Base-by-base conservation (phyloP, 2,888 invertebrate genomes). In the Lottia gigantea region DNA sequence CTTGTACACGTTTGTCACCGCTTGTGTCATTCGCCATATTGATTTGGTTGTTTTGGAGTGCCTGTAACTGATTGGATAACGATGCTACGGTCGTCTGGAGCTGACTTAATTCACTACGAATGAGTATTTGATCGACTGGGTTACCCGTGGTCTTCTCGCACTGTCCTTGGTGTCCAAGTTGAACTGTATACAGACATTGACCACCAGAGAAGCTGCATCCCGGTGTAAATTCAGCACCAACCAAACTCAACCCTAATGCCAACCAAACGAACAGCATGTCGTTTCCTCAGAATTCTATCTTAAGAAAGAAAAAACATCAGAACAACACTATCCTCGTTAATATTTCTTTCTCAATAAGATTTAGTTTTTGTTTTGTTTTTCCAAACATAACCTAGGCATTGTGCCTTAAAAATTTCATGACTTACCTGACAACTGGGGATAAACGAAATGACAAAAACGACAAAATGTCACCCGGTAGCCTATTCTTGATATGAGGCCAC, bases 201-300 rank as follows among this genome's bases (percentile, higher is more conserved):
- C 80, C 82, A 46, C 73, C 77, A 26, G 62, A 77, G 64, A 82
- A 82, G 67, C 80, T 82, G 66, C 82, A 82, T 12, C 82, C 80
- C 1, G 81, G 80, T 15, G 71, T 71, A 63, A 80, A 80, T 23
- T 55, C 55, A 23, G 55, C 19, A 11, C 55, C 23, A 19, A 23
- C 55, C 8, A 19, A 55, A 31, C 31, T 31, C 31, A 31, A 6
- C 6, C 31, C 31, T 31, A 31, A 2, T 31, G 31, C 31, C 31
- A 31, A 31, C 3, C 31, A 31, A 6, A 31, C 2, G 2, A 31
- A 31, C 31, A 31, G 6, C 31, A 31, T 31, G 2, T 31, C 31
- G 31, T 2, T 6, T 31, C 31, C 6, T 31, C 31, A 31, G 31
- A 4, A 31, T 4, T 31, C 31, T 31, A 31, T 6, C 3, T 31